Base-by-base conservation (phyloP, 2,888 invertebrate genomes). In the Deilephila porcellus region DNA sequence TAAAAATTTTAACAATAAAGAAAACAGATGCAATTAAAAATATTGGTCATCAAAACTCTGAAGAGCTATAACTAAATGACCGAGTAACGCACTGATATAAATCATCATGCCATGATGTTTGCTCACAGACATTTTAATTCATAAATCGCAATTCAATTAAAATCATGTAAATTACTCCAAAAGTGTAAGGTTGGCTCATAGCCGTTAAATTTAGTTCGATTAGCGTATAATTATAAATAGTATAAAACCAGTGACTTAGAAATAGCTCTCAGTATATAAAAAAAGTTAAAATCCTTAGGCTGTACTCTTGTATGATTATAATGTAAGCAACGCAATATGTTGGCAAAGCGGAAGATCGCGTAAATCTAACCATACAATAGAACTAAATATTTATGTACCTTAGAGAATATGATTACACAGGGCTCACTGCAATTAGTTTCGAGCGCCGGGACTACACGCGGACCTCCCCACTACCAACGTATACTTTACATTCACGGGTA, bases 201-300 rank as follows among this genome's bases (percentile, higher is more conserved):
- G 93, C 93, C 93, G 80, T 83, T 82, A 88, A 86, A 86, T 88
- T 86, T 87, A 86, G 87, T 89, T 88, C 88, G 82, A 83, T 90
- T 89, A 87, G 83, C 85, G 84, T 88, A 88, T 91, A 80, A 85
- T 83, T 86, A 93, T 88, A 90, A 92, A 90, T 90, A 87, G 91
- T 93, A 91, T 90, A 93, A 93, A 91, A 91, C 78, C 90, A 91
- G 94, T 89, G 94, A 94, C 93, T 94, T 93, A 94, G 94, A 90
- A 94, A 94, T 94, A 94, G 94, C 94, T 94, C 94, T 93, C 94
- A 93, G 94, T 88, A 89, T 91, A 90, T 90, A 91, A 92, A 93
- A 89, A 93, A 91, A 86, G 93, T 94, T 94, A 94, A 94, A 94
- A 94, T 94, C 93, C 94, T 94, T 94, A 94, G 94, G 94, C 94